These are phyloP conservation scores for Epistrophe eligans DNA, from an alignment of 2,888 invertebrate species.

Conservation along the genomic window DNA sequence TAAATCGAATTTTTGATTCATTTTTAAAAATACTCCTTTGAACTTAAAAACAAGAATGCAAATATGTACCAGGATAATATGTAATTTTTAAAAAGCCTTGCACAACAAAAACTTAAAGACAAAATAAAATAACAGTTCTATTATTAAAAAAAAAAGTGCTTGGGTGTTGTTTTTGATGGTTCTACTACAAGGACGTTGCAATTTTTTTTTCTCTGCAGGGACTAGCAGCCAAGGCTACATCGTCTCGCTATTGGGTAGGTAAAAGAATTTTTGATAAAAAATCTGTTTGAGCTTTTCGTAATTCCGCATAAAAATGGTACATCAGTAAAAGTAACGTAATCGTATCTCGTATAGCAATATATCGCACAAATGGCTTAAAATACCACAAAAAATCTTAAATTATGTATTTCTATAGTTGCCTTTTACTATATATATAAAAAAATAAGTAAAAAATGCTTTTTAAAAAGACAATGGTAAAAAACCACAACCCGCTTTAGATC, in stretches of 20 bases:
- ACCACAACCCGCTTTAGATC: neutral
- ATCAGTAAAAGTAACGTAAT: neutral
- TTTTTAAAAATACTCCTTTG: too few relatives aligned
- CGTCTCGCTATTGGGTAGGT: slow-evolving; percentile 3
- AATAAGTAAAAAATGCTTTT: neutral
- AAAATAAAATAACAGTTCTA: too few relatives aligned
- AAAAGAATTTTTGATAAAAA: neutral
- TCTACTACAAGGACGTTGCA: neutral
- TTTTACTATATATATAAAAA: neutral
- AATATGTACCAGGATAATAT: too few relatives aligned
- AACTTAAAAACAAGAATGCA: too few relatives aligned
- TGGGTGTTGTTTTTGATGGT: neutral
- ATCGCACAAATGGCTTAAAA: neutral
- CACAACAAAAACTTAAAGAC: too few relatives aligned
- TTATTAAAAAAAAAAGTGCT: neutral
- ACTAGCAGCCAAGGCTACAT: neutral
- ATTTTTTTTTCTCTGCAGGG: neutral
- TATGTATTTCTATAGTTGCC: neutral
- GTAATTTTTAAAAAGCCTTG: too few relatives aligned
- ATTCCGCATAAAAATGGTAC: neutral
- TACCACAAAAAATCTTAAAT: neutral
- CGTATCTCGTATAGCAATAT: too few relatives aligned
- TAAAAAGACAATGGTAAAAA: neutral
- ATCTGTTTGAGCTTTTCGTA: neutral
- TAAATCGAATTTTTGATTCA: too few relatives aligned